Evolutionary conservation across 2,113 vertebrate genomes (phyloP).

Genomic region (Cyrtonyx montezumae): DNA sequence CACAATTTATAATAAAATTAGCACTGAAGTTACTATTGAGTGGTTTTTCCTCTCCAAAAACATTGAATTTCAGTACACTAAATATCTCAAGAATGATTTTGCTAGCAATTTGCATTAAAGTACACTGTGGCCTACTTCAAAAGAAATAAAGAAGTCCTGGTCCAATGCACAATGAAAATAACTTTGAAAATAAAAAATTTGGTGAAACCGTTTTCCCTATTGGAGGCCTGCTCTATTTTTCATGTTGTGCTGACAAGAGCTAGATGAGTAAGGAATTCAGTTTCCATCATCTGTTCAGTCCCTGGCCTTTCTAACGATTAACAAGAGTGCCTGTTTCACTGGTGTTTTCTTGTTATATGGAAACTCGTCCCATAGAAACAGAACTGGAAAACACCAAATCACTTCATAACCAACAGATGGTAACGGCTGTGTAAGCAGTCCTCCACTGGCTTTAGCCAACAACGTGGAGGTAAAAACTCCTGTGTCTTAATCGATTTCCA

Average conservation of each 20-base stretch:
- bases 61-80: background rate
- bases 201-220: background rate
- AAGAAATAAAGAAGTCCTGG: background rate
- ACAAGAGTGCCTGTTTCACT: background rate
- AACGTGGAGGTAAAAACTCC: background rate
- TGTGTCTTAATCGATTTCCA: background rate
- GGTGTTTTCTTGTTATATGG: conserved; percentile 22
- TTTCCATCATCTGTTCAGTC: conserved; percentile 43
- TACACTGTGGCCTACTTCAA: background rate
- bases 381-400: background rate
- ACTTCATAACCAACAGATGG: conserved; percentile 21
- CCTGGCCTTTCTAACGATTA: background rate
- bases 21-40: background rate
- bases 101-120: background rate
- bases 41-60: background rate
- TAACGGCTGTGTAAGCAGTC: background rate
- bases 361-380: conserved; percentile 17
- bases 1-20: background rate
- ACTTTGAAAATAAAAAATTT: conserved; percentile 20
- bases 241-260: background rate
- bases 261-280: conserved; percentile 47
- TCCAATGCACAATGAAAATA: conserved; percentile 21
- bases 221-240: conserved; percentile 46
- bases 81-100: background rate
- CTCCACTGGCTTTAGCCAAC: background rate